phyloP scores from a whole-genome alignment of 2,888 invertebrate genomes.

The Parascotia fuliginaria region DNA sequence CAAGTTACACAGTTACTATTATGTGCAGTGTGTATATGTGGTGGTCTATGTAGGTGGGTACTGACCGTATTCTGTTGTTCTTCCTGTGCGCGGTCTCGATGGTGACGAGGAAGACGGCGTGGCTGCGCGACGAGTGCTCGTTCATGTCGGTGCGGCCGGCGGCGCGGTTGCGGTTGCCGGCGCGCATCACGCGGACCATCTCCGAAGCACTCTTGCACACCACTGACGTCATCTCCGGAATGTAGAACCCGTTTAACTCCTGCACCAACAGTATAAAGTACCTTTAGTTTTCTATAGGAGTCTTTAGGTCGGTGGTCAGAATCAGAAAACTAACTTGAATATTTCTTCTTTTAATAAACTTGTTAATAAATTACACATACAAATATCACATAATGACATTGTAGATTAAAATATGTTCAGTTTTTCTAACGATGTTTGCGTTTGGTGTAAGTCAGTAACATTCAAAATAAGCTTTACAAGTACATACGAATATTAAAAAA shows the following conservation, averaged over 20 bases:
- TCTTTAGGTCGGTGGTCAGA: no score
- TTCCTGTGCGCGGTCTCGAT: conserved; percentile 91
- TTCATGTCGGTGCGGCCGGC: conserved; percentile 99
- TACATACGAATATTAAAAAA: no score
- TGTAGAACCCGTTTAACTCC: conserved; percentile 94
- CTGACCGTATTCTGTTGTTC: conserved; percentile 78
- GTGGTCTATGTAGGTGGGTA: neutral
- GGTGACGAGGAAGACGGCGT: conserved; percentile 99
- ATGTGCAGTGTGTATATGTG: neutral
- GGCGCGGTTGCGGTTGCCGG: conserved; percentile 97
- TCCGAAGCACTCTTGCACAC: conserved; percentile 97
- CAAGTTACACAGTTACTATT: no score
- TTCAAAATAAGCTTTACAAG: no score
- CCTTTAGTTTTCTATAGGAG: no score
- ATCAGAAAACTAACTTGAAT: no score
- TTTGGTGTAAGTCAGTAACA: no score
- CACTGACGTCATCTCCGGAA: conserved; percentile 97
- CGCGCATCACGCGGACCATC: conserved; percentile 96
- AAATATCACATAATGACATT: no score
- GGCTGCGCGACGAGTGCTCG: conserved; percentile 98
- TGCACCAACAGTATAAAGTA: conserved; percentile 35
- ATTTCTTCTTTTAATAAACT: no score
- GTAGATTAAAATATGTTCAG: no score
- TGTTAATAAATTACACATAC: no score
- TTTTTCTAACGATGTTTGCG: no score